A percentile compares a stretch with the other conserved stretches of the same genome.
These are phyloP conservation scores for Sinopyrophorus schimmeli DNA, from an alignment of 2,888 invertebrate species.

Conservation along the genomic window DNA sequence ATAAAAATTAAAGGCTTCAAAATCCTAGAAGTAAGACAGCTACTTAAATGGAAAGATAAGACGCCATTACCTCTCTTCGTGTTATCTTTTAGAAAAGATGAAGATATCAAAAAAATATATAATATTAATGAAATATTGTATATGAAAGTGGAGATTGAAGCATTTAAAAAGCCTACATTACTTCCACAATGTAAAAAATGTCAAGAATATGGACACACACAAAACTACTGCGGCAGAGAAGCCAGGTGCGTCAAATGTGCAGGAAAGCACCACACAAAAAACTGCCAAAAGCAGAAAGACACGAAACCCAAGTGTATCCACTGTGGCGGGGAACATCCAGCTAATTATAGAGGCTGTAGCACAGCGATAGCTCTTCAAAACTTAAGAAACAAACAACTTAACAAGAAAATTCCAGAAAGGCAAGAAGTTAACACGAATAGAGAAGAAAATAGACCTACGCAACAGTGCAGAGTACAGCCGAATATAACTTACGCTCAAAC, in stretches of 20 bases:
- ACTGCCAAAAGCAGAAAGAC: slow-evolving; percentile 2
- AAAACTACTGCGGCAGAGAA: slow-evolving; percentile 6
- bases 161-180: slow-evolving; percentile 1
- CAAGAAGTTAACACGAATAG: slow-evolving; percentile 1
- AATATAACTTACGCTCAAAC: slow-evolving; percentile 7
- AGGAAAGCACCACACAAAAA: slow-evolving; percentile 5
- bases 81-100: slow-evolving; percentile 14
- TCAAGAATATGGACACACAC: slow-evolving; percentile 8
- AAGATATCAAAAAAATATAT: slow-evolving; percentile 22
- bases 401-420: slow-evolving; percentile 5
- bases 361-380: slow-evolving; percentile 3
- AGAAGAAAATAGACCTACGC: slow-evolving; percentile 11
- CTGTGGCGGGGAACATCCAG: too few species aligned
- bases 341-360: slow-evolving; percentile 3
- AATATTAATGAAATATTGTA: slow-evolving; percentile 14
- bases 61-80: slow-evolving; percentile 15
- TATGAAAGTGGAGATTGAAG: slow-evolving; percentile 8
- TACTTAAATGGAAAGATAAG: slow-evolving; percentile 13
- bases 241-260: slow-evolving; percentile 7
- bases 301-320: slow-evolving; percentile 7
- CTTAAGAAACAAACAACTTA: slow-evolving; percentile 5
- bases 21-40: slow-evolving; percentile 10
- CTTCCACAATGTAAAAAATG: slow-evolving; percentile 7
- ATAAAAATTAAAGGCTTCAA: slow-evolving; percentile 9
- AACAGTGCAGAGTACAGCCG: slow-evolving; percentile 4